A percentile compares a stretch with the other conserved stretches of the same genome.
Conservation (phyloP, 2,113 vertebrate species). For the Malurus cyaneus region DNA sequence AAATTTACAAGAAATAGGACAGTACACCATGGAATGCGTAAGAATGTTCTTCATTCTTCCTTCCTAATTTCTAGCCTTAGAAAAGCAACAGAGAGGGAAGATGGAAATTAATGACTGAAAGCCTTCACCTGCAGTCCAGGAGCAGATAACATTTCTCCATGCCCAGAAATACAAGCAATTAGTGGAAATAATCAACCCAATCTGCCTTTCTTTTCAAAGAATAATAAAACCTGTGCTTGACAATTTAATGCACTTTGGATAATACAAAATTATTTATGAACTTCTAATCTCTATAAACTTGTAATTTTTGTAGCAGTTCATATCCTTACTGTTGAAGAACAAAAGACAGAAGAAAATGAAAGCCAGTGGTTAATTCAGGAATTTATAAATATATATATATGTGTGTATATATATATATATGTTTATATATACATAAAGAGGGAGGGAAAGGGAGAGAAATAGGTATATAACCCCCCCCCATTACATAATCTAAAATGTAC, state of each 20-base stretch:
- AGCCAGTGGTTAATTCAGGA: neutral
- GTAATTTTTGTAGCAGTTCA: neutral
- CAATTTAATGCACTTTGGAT: neutral
- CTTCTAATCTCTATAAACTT: neutral
- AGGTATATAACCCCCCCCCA: neutral
- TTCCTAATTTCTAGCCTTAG: neutral
- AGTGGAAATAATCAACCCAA: neutral
- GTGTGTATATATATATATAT: neutral
- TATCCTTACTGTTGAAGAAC: neutral
- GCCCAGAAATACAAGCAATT: neutral
- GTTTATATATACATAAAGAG: too few species aligned
- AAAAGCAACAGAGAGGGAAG: neutral
- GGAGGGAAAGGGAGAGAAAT: neutral
- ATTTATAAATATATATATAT: neutral
- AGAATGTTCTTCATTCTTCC: neutral
- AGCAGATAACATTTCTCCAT: neutral
- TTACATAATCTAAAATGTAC: neutral
- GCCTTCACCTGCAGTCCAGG: neutral
- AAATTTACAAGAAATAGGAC: neutral
- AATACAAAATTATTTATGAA: neutral
- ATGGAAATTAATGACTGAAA: neutral
- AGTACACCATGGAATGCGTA: neutral
- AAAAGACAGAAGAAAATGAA: neutral
- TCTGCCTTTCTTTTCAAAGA: neutral
- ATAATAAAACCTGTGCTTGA: neutral